A percentile compares a stretch with the other conserved stretches of the same genome.
These are phyloP conservation scores for Melanotus villosus DNA, from an alignment of 2,888 invertebrate species.

Conservation along the genomic window DNA sequence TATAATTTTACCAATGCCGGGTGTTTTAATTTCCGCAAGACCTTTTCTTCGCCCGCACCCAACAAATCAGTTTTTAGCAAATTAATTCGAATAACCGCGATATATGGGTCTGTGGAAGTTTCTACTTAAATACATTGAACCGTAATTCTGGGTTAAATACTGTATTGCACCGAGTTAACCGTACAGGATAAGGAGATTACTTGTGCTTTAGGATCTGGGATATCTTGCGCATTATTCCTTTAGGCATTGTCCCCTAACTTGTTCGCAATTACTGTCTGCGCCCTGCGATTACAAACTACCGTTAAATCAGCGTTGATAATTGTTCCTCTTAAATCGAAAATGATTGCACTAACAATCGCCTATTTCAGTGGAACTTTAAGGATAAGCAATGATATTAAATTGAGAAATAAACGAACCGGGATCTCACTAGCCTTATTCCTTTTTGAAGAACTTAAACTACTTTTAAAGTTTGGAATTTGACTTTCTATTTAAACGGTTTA, in stretches of 20 bases:
- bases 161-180: constrained; percentile 23
- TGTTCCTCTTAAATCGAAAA: constrained; percentile 13
- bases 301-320: constrained; percentile 16
- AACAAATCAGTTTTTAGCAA: constrained; percentile 8
- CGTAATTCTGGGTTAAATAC: constrained; percentile 29
- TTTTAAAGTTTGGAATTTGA: no score
- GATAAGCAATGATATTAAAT: no score
- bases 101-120: no score
- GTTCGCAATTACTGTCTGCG: constrained; percentile 30
- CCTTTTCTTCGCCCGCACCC: neutral
- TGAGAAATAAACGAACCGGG: no score
- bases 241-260: constrained; percentile 34
- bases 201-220: constrained; percentile 23
- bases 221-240: constrained; percentile 26
- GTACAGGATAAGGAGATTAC: constrained; percentile 32
- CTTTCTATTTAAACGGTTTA: no score
- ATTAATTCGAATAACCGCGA: no score
- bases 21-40: neutral
- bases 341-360: neutral
- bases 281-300: constrained; percentile 18
- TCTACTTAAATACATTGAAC: no score
- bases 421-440: no score
- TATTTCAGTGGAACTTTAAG: neutral
- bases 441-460: no score
- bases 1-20: neutral